Conservation (phyloP, 2,113 vertebrate genomes). For the Etheostoma cragini region DNA sequence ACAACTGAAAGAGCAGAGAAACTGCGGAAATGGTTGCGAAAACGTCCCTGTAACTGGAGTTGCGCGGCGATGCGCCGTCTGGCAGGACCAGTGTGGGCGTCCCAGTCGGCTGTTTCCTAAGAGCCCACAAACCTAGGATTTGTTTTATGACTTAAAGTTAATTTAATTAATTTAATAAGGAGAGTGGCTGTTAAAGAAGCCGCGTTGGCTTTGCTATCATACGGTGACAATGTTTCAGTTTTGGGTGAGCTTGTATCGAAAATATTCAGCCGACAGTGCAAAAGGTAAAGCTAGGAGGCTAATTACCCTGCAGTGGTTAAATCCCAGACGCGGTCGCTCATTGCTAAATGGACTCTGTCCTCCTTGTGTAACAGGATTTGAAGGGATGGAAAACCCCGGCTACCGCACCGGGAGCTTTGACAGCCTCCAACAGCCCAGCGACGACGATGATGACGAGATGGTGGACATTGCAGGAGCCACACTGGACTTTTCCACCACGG, state of each 20-base stretch:
- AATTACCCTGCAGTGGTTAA: too few species aligned
- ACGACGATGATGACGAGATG: constrained; percentile 94
- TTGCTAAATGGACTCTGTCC: neutral
- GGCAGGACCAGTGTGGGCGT: neutral
- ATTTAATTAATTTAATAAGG: accelerated
- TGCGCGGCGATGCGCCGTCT: neutral
- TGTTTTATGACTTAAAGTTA: neutral
- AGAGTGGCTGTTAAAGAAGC: neutral
- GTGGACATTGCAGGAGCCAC: constrained; percentile 91
- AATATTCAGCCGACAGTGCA: neutral
- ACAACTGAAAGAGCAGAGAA: neutral
- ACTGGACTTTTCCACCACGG: constrained; percentile 87
- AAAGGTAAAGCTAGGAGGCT: constrained; percentile 36
- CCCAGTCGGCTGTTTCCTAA: neutral
- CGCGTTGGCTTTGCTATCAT: too few species aligned
- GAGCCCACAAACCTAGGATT: neutral
- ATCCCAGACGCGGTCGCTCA: neutral
- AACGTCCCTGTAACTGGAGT: constrained; percentile 52
- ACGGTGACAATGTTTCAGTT: constrained; percentile 43
- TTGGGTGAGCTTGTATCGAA: constrained; percentile 7
- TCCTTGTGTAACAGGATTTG: constrained; percentile 2
- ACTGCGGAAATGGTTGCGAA: constrained; percentile 50
- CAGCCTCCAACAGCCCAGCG: constrained; percentile 86
- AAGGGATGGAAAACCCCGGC: constrained; percentile 86
- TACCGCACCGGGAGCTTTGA: constrained; percentile 84